Evolutionary conservation across 2,113 vertebrate species (phyloP).

Genomic region (Tylochromis polylepis): DNA sequence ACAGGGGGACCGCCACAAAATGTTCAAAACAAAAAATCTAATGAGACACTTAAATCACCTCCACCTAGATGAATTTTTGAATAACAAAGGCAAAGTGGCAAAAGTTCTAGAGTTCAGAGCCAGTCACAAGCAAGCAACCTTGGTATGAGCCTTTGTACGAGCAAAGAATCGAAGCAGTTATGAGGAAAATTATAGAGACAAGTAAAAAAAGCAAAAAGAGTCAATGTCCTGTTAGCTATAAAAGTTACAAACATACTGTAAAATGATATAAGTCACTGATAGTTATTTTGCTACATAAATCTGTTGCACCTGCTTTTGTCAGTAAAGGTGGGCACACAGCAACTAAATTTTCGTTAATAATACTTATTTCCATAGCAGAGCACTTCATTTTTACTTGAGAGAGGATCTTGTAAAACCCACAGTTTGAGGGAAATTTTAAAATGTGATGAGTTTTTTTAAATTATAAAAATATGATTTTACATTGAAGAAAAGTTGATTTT

Average conservation of each 20-base stretch:
- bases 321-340: neutral
- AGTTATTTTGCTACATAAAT: neutral
- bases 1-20: neutral
- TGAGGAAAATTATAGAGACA: neutral
- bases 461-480: neutral
- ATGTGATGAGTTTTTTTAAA: neutral
- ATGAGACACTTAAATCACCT: neutral
- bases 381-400: neutral
- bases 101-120: neutral
- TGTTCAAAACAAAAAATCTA: neutral
- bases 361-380: neutral
- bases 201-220: too few species aligned
- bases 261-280: neutral
- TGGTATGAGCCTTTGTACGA: neutral
- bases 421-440: fast-evolving
- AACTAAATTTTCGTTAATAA: neutral
- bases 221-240: too few species aligned
- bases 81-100: neutral
- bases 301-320: neutral
- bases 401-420: neutral
- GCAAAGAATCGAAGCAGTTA: neutral
- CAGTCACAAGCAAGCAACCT: neutral
- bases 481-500: neutral
- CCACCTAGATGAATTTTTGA: neutral
- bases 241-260: too few species aligned